A percentile compares a stretch with the other conserved stretches of the same genome.
Evolutionary conservation across 1,140 invertebrate genomes (phyloP).

Genomic region (Trachymyrmex septentrionalis): DNA sequence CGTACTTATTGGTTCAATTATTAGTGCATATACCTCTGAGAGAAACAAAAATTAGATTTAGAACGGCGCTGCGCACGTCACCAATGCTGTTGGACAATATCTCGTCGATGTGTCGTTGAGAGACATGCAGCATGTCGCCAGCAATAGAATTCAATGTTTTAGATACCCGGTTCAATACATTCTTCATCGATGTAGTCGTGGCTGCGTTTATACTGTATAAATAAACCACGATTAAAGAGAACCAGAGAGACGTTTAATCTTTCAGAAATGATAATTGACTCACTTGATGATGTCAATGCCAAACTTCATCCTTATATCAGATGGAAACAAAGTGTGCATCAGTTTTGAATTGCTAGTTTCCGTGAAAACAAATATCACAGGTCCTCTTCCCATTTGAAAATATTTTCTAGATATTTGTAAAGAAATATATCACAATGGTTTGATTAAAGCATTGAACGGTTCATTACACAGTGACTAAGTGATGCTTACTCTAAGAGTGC

Average conservation of each 20-base stretch:
- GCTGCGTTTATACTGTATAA: constrained; percentile 89
- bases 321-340: constrained; percentile 89
- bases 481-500: constrained; percentile 89
- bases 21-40: constrained; percentile 87
- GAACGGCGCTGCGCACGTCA: constrained; percentile 90
- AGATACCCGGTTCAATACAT: constrained; percentile 89
- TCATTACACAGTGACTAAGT: constrained; percentile 23
- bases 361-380: constrained; percentile 91
- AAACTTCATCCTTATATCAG: constrained; percentile 87
- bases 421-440: constrained; percentile 30
- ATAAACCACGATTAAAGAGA: constrained; percentile 7
- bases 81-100: constrained; percentile 90
- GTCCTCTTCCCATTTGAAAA: constrained; percentile 88
- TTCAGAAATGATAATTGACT: constrained; percentile 69
- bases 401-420: constrained; percentile 87
- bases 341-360: constrained; percentile 88
- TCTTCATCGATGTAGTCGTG: constrained; percentile 89
- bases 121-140: constrained; percentile 87
- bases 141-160: constrained; percentile 86
- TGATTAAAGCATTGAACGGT: constrained; percentile 9
- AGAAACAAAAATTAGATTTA: constrained; percentile 91
- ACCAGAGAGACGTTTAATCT: constrained; percentile 8
- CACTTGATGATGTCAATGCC: constrained; percentile 89
- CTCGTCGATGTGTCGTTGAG: constrained; percentile 88
- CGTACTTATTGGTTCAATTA: neutral